A percentile compares a stretch with the other conserved stretches of the same genome.
Conservation (phyloP, 1,140 invertebrate species). For the Grapholita molesta region DNA sequence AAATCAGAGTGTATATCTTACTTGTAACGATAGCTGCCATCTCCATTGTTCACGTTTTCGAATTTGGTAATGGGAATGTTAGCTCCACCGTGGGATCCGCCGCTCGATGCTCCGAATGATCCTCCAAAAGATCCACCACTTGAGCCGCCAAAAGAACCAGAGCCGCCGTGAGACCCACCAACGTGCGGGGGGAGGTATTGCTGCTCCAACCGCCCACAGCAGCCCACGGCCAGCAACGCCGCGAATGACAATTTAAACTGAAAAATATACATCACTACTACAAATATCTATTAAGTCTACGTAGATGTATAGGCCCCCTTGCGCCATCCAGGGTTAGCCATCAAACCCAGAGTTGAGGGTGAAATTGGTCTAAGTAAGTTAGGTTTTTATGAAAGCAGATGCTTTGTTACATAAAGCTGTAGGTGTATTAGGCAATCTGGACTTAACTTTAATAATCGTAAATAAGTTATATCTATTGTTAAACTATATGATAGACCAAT, state of each 20-base stretch:
- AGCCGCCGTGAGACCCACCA: conserved; percentile 25
- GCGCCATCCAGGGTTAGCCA: no score
- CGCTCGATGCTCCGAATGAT: conserved; percentile 22
- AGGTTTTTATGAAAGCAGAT: no score
- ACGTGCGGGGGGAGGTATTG: conserved; percentile 61
- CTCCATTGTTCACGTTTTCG: conserved; percentile 78
- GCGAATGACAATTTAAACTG: conserved; percentile 45
- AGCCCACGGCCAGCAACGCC: conserved; percentile 42
- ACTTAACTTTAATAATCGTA: no score
- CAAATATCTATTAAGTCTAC: background rate
- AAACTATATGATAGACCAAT: no score
- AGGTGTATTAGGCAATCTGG: no score
- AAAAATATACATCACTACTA: conserved; percentile 20
- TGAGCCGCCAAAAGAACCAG: conserved; percentile 16
- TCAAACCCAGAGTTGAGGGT: no score
- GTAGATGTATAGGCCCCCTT: background rate
- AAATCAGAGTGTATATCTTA: conserved; percentile 25
- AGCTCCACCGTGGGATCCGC: conserved; percentile 42
- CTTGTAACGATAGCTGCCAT: conserved; percentile 78
- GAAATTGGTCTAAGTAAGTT: no score
- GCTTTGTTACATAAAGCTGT: no score
- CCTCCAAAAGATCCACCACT: conserved; percentile 25
- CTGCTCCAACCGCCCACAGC: conserved; percentile 61
- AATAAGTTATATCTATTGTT: no score
- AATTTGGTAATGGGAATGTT: conserved; percentile 77